Percentiles rank a stretch among this genome's conserved stretches.
Conservation (phyloP, 2,797 vertebrate species). For the Meda fulgida region DNA sequence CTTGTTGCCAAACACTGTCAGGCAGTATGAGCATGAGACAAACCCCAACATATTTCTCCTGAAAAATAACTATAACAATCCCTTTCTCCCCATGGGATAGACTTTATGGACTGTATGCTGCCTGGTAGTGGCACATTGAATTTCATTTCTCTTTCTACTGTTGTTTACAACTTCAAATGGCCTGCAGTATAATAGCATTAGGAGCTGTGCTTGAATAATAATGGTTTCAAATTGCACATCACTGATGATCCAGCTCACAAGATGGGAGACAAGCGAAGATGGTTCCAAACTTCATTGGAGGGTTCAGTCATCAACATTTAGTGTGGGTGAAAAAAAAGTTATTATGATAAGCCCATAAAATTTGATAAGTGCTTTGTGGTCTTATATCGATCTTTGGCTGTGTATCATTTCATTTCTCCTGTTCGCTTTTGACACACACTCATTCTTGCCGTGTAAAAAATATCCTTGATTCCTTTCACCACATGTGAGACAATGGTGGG, state of each 20-base stretch:
- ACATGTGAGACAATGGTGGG: constrained; percentile 62
- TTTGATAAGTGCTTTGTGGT: constrained; percentile 66
- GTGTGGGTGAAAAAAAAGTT: constrained; percentile 68
- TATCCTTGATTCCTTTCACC: constrained; percentile 40
- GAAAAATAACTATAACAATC: constrained; percentile 17
- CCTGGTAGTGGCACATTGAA: constrained; percentile 79
- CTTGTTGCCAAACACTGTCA: not conserved
- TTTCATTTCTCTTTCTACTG: constrained; percentile 79
- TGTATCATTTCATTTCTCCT: constrained; percentile 55
- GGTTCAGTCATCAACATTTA: constrained; percentile 79
- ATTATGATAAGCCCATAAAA: constrained; percentile 77
- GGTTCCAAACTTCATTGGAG: constrained; percentile 50
- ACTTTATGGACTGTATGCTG: constrained; percentile 79
- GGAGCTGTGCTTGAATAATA: constrained; percentile 80
- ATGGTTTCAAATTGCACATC: constrained; percentile 74
- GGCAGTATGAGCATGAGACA: not conserved
- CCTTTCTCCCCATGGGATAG: constrained; percentile 73
- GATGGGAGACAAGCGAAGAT: constrained; percentile 42
- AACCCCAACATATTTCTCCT: constrained; percentile 1
- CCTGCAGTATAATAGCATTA: constrained; percentile 81
- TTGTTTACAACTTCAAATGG: constrained; percentile 79
- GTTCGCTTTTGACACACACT: constrained; percentile 47
- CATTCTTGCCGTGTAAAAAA: constrained; percentile 52
- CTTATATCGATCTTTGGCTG: constrained; percentile 52
- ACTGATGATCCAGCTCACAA: constrained; percentile 68